Percentiles rank a stretch among this genome's conserved stretches.
Conservation (phyloP, 2,113 vertebrate species). For the Hypocryptadius cinnamomeus region DNA sequence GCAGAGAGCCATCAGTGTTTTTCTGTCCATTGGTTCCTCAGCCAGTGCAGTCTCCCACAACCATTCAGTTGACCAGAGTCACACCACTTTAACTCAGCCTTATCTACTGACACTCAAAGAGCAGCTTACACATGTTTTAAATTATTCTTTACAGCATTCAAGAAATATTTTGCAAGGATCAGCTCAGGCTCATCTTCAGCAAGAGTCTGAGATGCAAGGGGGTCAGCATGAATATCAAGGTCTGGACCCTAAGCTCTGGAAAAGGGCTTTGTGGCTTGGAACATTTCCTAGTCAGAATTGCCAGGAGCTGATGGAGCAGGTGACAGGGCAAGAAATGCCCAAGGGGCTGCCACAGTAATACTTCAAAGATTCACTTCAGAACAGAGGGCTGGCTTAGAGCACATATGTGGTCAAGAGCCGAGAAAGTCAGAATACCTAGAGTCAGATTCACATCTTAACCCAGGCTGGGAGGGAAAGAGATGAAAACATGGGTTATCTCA, state of each 20-base stretch:
- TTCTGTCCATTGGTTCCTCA: slow-evolving; percentile 13
- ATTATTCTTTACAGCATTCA: neutral
- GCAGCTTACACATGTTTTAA: neutral
- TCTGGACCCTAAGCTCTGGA: neutral
- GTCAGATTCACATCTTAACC: neutral
- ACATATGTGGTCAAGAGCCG: neutral
- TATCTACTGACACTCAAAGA: neutral
- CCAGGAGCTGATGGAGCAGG: neutral
- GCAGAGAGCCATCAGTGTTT: slow-evolving; percentile 19
- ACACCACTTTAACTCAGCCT: slow-evolving; percentile 24
- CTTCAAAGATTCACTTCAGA: neutral
- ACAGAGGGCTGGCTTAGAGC: neutral
- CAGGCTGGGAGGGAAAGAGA: neutral
- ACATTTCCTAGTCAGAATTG: neutral
- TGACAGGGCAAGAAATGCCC: neutral
- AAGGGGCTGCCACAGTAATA: neutral
- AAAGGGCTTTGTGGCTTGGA: neutral
- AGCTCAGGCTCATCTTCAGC: neutral
- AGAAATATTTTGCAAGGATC: neutral
- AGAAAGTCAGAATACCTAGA: neutral
- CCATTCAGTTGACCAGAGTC: neutral
- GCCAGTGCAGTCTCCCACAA: neutral
- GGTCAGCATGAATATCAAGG: neutral
- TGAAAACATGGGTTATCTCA: neutral
- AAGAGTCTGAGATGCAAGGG: neutral